A percentile compares a stretch with the other conserved stretches of the same genome.
phyloP scores from a whole-genome alignment of 1,140 invertebrate species.

The Phortica variegata region DNA sequence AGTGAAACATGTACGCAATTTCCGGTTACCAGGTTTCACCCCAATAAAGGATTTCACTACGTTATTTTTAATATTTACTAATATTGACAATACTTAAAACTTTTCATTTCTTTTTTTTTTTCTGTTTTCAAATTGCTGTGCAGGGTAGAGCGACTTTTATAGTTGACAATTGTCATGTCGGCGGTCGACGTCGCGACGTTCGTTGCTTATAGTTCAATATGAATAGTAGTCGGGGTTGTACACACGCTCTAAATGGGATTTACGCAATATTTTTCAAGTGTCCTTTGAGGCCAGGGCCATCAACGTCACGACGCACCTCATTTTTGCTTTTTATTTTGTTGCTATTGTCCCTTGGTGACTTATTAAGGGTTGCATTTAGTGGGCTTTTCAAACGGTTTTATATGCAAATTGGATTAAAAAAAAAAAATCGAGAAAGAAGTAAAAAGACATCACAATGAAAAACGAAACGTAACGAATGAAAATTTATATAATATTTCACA shows the following conservation, averaged over 20 bases:
- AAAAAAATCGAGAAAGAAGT: too few relatives aligned
- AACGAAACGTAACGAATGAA: slow-evolving; percentile 26
- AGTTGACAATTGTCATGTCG: slow-evolving; percentile 37
- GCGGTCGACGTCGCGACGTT: too few relatives aligned
- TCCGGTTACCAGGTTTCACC: slow-evolving; percentile 12
- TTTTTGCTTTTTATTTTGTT: too few relatives aligned
- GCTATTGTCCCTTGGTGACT: slow-evolving; percentile 45
- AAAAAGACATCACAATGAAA: too few relatives aligned
- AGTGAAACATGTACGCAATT: slow-evolving; percentile 1
- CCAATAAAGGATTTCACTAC: too few relatives aligned
- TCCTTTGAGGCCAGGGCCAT: slow-evolving; percentile 34
- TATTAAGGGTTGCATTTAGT: slow-evolving; percentile 54
- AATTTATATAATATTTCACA: slow-evolving; percentile 23
- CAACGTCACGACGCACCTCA: too few relatives aligned
- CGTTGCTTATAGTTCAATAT: too few relatives aligned
- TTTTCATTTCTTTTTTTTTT: slow-evolving; percentile 6
- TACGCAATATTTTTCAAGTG: slow-evolving; percentile 51
- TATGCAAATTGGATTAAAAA: slow-evolving; percentile 55
- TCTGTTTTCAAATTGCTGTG: background rate
- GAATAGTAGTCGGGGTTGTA: too few relatives aligned
- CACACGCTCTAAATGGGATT: too few relatives aligned
- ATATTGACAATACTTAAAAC: slow-evolving; percentile 54
- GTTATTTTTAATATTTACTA: slow-evolving; percentile 48
- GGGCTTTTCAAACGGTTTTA: slow-evolving; percentile 49
- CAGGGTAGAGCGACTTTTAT: slow-evolving; percentile 36